Evolutionary conservation across 37 sponge, comb jelly and placozoan genomes (phyloP), one percentile per base, ranked within the genome.

Genomic region (Oopsacas minuta): DNA sequence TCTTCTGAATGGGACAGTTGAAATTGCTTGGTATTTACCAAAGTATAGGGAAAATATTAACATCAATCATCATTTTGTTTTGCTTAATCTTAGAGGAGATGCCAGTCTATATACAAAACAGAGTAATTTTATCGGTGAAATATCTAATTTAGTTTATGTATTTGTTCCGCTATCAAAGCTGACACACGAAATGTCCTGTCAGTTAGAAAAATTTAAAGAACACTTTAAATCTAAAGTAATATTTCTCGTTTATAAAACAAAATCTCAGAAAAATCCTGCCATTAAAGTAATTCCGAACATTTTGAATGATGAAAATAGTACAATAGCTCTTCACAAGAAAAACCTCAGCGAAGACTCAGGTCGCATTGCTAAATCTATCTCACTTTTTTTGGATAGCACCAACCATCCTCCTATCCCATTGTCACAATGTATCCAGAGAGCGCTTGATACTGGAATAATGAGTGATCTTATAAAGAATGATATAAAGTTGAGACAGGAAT

Each of bases 31-130:
- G 82, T 84, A 87, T 37, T 36, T 87, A 25, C 84, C 84, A 3
- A 61, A 61, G 30, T 61, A n/a, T 1, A 61, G 30, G 22, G 30
- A 61, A 12, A 61, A n/a, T 61, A 61, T 25, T 12, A 35, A 81
- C 20, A 53, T 52, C 0, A 82, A 86, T 23, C 7, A 61, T 83
- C 34, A 38, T 61, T 38, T 84, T 25, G 35, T 69, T 8, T 81
- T 87, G 69, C 35, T 37, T 3, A 87, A 87, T 36, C 81, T 87
- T 1, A 84, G 52, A 84, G 88, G 88, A 34, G 85, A 87, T 53
- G 84, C 84, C 5, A 30, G 81, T 17, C 35, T 52, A 36, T 39
- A 52, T 25, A 0, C 53, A 8, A 61, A n/a, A n/a, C 88, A 87
- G 75, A 20, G 69, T 22, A 36, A 37, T 23, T 87, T 87, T 23